Conservation (phyloP, 2,888 invertebrate species). For the Cyaniris semiargus region DNA sequence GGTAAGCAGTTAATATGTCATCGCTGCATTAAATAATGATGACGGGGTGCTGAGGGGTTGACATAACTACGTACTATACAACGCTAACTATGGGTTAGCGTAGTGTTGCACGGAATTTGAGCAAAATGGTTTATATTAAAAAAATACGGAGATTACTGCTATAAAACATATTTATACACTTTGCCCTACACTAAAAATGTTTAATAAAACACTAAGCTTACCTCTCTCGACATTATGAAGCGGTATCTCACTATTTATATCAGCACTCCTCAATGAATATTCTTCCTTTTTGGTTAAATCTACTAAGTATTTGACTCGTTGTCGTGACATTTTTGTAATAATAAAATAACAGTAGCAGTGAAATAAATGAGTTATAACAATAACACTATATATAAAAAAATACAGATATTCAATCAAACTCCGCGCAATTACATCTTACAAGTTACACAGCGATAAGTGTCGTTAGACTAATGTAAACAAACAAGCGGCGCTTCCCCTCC, state of each 20-base stretch:
- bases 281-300: slow-evolving; percentile 34
- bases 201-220: slow-evolving; percentile 34
- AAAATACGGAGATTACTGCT: slow-evolving; percentile 29
- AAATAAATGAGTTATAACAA: slow-evolving; percentile 20
- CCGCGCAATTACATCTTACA: neutral
- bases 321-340: slow-evolving; percentile 30
- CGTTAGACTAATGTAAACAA: slow-evolving; percentile 35
- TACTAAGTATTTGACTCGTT: slow-evolving; percentile 34
- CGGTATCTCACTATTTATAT: slow-evolving; percentile 32
- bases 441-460: slow-evolving; percentile 34
- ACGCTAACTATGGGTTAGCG: no score
- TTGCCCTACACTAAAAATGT: slow-evolving; percentile 25
- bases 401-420: slow-evolving; percentile 21
- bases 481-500: slow-evolving; percentile 31
- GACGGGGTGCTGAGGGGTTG: no score
- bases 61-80: no score
- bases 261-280: slow-evolving; percentile 36
- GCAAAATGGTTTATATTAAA: neutral
- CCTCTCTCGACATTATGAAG: slow-evolving; percentile 36
- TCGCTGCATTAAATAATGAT: no score
- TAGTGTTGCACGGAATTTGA: no score
- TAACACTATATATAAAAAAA: slow-evolving; percentile 25
- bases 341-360: slow-evolving; percentile 28
- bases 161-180: slow-evolving; percentile 30
- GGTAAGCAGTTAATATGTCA: no score